Conservation (phyloP, 1,140 invertebrate species). For the Macrosteles quadrilineatus region DNA sequence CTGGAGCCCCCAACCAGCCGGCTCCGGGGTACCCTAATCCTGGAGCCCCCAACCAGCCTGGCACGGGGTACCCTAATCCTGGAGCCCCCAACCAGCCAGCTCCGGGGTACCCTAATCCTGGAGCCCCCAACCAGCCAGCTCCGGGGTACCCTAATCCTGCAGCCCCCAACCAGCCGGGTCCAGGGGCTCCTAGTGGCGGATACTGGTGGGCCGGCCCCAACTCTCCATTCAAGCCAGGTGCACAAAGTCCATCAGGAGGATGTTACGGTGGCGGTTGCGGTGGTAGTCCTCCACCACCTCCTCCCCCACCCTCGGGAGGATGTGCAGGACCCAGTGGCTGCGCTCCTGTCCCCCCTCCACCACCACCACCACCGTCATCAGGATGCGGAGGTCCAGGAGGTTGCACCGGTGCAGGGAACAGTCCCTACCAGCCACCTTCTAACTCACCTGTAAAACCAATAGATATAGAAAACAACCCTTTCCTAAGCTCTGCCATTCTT, state of each 20-base stretch:
- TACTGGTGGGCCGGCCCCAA: slow-evolving; percentile 31
- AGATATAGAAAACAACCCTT: slow-evolving; percentile 32
- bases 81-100: not conserved
- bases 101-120: no score
- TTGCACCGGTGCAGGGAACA: not conserved
- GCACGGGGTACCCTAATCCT: not conserved
- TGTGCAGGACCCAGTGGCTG: not conserved
- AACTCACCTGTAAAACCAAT: slow-evolving; percentile 25
- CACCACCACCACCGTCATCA: not conserved
- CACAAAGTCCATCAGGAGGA: not conserved
- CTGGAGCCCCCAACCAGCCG: not conserved
- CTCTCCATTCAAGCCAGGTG: slow-evolving; percentile 23
- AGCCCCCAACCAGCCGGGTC: no score
- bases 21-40: not conserved
- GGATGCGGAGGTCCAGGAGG: slow-evolving; percentile 15
- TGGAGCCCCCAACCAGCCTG: not conserved
- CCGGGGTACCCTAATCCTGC: no score
- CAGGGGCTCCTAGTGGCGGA: not conserved
- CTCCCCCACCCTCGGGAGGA: not conserved
- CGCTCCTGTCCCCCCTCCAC: not conserved
- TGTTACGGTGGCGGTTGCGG: not conserved
- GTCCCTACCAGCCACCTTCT: not conserved
- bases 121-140: no score
- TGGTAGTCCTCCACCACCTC: not conserved
- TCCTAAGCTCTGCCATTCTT: slow-evolving; percentile 29